Base-by-base conservation (phyloP, 2,888 invertebrate genomes). In the Cartodere bifasciata region DNA sequence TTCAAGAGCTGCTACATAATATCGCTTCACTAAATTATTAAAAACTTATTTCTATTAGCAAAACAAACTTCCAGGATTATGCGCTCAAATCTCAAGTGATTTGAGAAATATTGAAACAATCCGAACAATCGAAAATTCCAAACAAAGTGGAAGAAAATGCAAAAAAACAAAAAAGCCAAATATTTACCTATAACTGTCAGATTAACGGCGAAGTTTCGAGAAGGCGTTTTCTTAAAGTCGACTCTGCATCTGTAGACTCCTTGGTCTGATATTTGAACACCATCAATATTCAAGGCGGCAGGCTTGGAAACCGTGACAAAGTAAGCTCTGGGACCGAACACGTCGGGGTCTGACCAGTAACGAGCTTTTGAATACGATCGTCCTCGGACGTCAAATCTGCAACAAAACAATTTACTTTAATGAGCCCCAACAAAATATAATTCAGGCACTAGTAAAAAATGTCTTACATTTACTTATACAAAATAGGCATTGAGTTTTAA, bases 111-210 rank as follows among this genome's bases (percentile, higher is more conserved):
- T n/a, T n/a, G n/a, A n/a, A n/a, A n/a, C n/a, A n/a, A n/a, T n/a
- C n/a, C n/a, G n/a, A n/a, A n/a, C n/a, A n/a, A n/a, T n/a, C n/a
- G n/a, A n/a, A n/a, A n/a, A n/a, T n/a, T n/a, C n/a, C n/a, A n/a
- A n/a, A n/a, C n/a, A n/a, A n/a, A n/a, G n/a, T n/a, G n/a, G n/a
- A n/a, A n/a, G n/a, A n/a, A n/a, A n/a, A n/a, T n/a, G n/a, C n/a
- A n/a, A n/a, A n/a, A n/a, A n/a, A n/a, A n/a, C n/a, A n/a, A n/a
- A n/a, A n/a, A n/a, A n/a, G n/a, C n/a, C n/a, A n/a, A n/a, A n/a
- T n/a, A 70, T 80, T 78, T 65, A 90, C 90, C 86, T 58, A 88
- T 84, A 49, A 90, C 87, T 50, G 85, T 84, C 44, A 90, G 73
- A 56, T 83, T 80, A 58, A 88, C 83, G 52, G 84, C 81, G 58